Percentiles rank a stretch among this genome's conserved stretches.
phyloP scores from a whole-genome alignment of 2,888 invertebrate species.

The Tenodera sinensis region DNA sequence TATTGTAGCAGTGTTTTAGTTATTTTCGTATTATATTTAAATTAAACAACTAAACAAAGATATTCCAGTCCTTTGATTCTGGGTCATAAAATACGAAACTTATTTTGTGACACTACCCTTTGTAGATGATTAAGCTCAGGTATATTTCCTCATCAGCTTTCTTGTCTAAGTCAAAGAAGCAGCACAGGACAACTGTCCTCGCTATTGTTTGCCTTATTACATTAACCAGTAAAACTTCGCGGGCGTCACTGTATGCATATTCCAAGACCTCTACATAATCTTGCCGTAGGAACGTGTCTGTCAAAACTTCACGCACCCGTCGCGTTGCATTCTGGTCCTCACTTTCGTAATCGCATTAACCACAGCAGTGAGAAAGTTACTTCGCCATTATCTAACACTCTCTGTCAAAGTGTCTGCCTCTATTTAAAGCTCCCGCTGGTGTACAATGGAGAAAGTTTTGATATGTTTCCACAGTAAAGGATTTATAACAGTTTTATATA shows the following conservation, averaged over 20 bases:
- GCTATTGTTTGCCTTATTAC: not conserved
- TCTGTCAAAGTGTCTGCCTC: not conserved
- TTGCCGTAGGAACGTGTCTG: not conserved
- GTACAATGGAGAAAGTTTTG: not conserved
- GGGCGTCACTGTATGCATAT: not conserved
- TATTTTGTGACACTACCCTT: no score
- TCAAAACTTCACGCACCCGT: not conserved
- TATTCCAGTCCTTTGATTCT: no score
- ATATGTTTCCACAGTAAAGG: not conserved
- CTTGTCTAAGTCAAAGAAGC: not conserved
- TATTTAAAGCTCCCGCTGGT: not conserved
- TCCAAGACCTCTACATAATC: not conserved
- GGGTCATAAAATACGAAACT: no score
- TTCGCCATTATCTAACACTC: not conserved
- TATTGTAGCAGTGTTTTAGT: no score
- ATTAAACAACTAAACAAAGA: no score
- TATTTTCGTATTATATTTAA: no score
- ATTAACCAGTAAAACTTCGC: not conserved
- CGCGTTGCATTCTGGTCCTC: not conserved
- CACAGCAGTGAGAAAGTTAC: not conserved
- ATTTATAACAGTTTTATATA: not conserved
- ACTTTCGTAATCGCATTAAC: not conserved
- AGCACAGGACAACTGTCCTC: not conserved
- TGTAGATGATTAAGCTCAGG: no score
- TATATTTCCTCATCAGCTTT: no score